Conservation (phyloP, 2,113 vertebrate genomes). For the Sinocyclocheilus anophthalmus region DNA sequence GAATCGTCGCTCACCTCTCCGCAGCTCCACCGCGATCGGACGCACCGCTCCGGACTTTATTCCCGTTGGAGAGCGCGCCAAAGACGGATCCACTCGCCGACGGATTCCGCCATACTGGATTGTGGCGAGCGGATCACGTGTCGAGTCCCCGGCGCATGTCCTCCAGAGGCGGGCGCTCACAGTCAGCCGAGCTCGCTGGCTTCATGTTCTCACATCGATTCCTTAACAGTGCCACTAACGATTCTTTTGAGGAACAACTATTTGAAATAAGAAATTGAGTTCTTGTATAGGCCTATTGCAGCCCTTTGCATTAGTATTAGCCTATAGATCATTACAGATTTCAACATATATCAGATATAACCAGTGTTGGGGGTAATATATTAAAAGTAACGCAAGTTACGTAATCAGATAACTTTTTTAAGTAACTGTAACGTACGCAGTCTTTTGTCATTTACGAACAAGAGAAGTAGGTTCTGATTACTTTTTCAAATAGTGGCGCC, state of each 20-base stretch:
- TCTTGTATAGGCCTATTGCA: neutral
- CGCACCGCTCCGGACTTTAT: slow-evolving; percentile 49
- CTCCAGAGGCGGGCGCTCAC: slow-evolving; percentile 65
- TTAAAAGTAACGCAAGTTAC: too few relatives aligned
- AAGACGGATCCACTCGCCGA: slow-evolving; percentile 55
- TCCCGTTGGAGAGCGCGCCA: slow-evolving; percentile 63
- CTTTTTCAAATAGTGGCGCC: too few relatives aligned
- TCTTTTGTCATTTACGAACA: too few relatives aligned
- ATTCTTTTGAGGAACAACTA: neutral
- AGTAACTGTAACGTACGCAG: too few relatives aligned
- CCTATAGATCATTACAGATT: neutral
- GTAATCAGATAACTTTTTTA: too few relatives aligned
- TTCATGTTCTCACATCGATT: neutral
- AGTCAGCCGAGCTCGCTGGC: neutral
- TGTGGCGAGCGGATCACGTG: slow-evolving; percentile 70
- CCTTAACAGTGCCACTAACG: neutral
- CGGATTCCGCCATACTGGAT: slow-evolving; percentile 73
- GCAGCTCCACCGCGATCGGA: slow-evolving; percentile 32
- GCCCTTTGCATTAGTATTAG: neutral
- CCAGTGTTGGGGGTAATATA: too few relatives aligned
- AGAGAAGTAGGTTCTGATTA: too few relatives aligned
- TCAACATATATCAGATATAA: neutral
- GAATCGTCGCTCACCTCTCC: slow-evolving; percentile 48
- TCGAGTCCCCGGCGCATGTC: slow-evolving; percentile 64
- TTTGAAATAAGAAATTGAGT: neutral